phyloP scores from a whole-genome alignment of 1,140 invertebrate species.

The Sitophilus oryzae region DNA sequence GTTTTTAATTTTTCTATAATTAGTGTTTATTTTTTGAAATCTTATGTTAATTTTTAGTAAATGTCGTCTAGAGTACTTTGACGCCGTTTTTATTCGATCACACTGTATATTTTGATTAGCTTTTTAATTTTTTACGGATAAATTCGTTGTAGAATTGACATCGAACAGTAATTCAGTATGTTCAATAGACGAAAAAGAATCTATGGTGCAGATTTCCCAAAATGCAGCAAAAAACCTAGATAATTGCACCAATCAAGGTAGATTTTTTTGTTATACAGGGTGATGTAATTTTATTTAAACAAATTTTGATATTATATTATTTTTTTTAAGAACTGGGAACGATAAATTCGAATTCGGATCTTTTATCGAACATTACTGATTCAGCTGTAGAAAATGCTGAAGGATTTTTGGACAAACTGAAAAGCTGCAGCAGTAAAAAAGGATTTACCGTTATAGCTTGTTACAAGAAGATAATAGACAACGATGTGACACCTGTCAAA shows the following conservation, averaged over 20 bases:
- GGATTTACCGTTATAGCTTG: conserved; percentile 29
- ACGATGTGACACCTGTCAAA: conserved; percentile 32
- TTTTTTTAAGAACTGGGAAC: not conserved
- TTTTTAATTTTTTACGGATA: not conserved
- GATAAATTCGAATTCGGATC: not conserved
- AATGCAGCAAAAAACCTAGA: conserved; percentile 14
- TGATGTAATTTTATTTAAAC: not conserved
- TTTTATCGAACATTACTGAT: conserved; percentile 8
- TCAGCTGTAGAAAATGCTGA: conserved; percentile 26
- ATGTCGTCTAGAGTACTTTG: too few species aligned
- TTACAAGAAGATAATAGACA: conserved; percentile 34
- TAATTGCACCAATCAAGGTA: conserved; percentile 14
- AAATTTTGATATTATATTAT: not conserved
- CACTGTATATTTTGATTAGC: too few species aligned
- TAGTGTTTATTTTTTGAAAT: too few species aligned
- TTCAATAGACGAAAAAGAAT: conserved; percentile 7
- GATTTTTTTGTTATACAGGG: too few species aligned
- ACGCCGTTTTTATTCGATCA: too few species aligned
- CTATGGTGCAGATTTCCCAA: conserved; percentile 20
- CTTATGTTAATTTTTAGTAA: too few species aligned
- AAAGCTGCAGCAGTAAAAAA: conserved; percentile 27
- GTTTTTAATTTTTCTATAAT: too few species aligned
- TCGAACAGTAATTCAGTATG: conserved; percentile 10
- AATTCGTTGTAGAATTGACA: conserved; percentile 9
- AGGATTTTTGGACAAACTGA: conserved; percentile 29